phyloP scores from a whole-genome alignment of 2,113 vertebrate genomes.

The Octodon degus region DNA sequence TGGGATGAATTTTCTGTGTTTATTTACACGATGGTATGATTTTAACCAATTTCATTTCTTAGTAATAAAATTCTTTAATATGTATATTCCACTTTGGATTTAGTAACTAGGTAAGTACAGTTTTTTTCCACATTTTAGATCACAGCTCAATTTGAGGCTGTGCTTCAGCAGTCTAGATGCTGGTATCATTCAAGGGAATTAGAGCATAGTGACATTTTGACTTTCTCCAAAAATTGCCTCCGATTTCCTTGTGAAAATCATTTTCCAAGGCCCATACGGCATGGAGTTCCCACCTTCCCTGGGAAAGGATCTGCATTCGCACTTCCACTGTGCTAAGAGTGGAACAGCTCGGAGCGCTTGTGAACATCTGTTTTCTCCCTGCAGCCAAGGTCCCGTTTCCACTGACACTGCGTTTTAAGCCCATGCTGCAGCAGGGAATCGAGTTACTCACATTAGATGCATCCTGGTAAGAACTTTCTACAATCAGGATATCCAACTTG shows the following conservation, averaged over 20 bases:
- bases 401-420: conserved; percentile 97
- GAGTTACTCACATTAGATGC: conserved; percentile 98
- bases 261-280: conserved; percentile 9
- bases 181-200: neutral
- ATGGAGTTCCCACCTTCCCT: conserved; percentile 8
- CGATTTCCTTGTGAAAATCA: conserved; percentile 15
- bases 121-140: neutral
- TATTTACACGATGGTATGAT: neutral
- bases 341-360: neutral
- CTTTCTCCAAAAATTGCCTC: conserved; percentile 42
- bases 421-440: conserved; percentile 98
- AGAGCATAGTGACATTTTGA: neutral
- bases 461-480: conserved; percentile 91
- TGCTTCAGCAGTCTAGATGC: neutral
- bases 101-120: neutral
- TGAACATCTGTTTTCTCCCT: conserved; percentile 55
- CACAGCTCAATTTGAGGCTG: conserved; percentile 15
- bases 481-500: neutral
- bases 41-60: neutral
- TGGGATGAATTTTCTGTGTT: neutral
- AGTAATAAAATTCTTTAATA: neutral
- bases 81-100: neutral
- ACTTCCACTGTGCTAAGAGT: conserved; percentile 32
- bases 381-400: conserved; percentile 98
- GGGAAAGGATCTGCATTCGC: conserved; percentile 24